Base-by-base conservation (phyloP, 2,888 invertebrate species). In the Eucriotettix oculatus region DNA sequence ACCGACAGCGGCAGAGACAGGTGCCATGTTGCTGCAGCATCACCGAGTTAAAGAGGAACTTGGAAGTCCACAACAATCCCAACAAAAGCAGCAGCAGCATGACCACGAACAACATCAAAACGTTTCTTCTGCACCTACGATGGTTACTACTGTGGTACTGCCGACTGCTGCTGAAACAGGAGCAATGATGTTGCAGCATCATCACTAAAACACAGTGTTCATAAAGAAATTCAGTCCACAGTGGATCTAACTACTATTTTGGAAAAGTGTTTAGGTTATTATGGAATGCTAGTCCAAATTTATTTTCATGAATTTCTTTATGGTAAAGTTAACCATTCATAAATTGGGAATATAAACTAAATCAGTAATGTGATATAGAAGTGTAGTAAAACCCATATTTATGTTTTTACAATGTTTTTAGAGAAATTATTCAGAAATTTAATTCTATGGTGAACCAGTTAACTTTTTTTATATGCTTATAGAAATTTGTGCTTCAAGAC, bases 111-210 rank as follows among this genome's bases (percentile, higher is more conserved):
- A 63, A 55, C 66, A 63, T 56, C 72, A 70, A 64, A 43, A 56
- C 14, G n/a, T 53, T 14, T 14, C 43, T 14, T 16, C 61, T 16
- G 55, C 58, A n/a, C 52, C 29, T 7, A 29, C 63, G 12, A 71
- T 74, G 54, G 64, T 63, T 11, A 74, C 73, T 57, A 78, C 79
- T 1, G 78, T 77, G 52, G 80, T 80, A 52, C 70, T 80, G 63
- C 79, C 79, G 3, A 71, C 78, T 1, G 75, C 77, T 3, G 73
- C 76, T 1, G 78, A 78, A 66, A 74, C 74, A 1, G 74, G 73
- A 16, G 72, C 74, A 10, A 74, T 74, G 71, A 69, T 73, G 55
- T 68, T 75, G 65, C 66, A 73, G 5, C 74, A 74, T 66, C 71
- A 77, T 74, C 71, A 71, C 56, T 60, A 44, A 61, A 58, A 29